These are phyloP conservation scores for Gallinago nigripennis DNA, from an alignment of 2,797 vertebrate genomes.

Conservation along the genomic window DNA sequence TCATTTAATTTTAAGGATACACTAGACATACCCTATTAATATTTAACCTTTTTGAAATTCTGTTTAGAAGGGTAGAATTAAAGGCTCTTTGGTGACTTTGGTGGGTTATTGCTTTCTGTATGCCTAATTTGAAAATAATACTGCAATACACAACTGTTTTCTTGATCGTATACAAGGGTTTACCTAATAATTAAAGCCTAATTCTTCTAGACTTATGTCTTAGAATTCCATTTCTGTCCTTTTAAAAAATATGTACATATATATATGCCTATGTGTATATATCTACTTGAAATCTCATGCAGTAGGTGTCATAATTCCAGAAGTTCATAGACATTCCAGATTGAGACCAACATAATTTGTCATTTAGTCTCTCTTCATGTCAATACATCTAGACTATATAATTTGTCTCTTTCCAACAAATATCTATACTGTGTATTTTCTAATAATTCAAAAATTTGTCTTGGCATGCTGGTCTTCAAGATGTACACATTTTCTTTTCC, in stretches of 20 bases:
- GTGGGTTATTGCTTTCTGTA: not conserved
- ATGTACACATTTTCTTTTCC: not conserved
- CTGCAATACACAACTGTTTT: not conserved
- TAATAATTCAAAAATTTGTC: not conserved
- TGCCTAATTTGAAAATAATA: not conserved
- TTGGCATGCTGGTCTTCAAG: not conserved
- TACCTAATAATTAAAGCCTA: not conserved
- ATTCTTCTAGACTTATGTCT: not conserved
- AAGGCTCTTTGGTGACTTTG: not conserved
- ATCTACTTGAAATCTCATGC: not conserved
- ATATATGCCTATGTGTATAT: fast-evolving
- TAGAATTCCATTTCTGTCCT: not conserved
- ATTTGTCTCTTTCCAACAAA: not conserved
- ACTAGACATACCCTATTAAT: not conserved
- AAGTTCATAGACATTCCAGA: not conserved
- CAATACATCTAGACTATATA: not conserved
- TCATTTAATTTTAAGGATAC: not conserved
- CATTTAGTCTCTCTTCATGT: not conserved
- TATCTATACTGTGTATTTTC: not conserved
- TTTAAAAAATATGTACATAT: not conserved
- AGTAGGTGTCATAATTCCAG: not conserved
- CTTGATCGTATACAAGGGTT: not conserved
- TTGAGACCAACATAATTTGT: not conserved
- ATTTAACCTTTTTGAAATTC: not conserved
- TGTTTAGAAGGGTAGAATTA: not conserved